Conservation (phyloP, 2,113 vertebrate genomes). For the Ornithorhynchus anatinus region DNA sequence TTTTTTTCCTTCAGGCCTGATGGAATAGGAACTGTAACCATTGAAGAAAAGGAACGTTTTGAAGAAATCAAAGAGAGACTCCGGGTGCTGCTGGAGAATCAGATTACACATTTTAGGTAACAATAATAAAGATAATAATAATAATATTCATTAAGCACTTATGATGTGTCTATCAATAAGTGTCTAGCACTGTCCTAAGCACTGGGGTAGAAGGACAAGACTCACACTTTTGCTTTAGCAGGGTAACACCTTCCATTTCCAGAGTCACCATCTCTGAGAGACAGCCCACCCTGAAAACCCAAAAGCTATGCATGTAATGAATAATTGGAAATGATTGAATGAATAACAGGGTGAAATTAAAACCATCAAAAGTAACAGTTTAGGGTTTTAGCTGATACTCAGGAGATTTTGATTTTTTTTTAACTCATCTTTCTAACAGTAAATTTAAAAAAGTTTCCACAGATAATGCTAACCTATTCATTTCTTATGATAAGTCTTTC, state of each 20-base stretch:
- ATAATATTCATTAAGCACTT: too few species aligned
- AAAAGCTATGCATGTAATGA: too few species aligned
- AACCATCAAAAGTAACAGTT: not conserved
- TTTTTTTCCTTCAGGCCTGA: slow-evolving; percentile 85
- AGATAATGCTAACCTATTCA: too few species aligned
- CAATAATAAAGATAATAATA: too few species aligned
- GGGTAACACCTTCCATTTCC: too few species aligned
- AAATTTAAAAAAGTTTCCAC: not conserved
- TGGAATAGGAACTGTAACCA: slow-evolving; percentile 93
- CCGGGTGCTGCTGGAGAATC: slow-evolving; percentile 93
- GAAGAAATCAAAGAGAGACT: slow-evolving; percentile 97
- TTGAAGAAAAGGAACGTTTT: slow-evolving; percentile 96
- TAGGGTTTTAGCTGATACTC: not conserved
- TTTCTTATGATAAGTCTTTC: too few species aligned
- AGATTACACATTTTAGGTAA: slow-evolving; percentile 99
- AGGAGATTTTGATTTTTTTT: not conserved
- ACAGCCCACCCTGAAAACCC: too few species aligned
- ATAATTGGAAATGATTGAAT: not conserved
- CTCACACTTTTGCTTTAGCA: too few species aligned
- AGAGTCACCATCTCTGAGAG: not conserved
- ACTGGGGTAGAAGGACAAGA: too few species aligned
- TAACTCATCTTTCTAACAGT: not conserved
- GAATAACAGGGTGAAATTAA: too few species aligned
- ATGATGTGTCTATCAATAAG: too few species aligned
- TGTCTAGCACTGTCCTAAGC: too few species aligned